Base-by-base conservation (phyloP, 2,113 vertebrate genomes). In the Catharus fuscescens region DNA sequence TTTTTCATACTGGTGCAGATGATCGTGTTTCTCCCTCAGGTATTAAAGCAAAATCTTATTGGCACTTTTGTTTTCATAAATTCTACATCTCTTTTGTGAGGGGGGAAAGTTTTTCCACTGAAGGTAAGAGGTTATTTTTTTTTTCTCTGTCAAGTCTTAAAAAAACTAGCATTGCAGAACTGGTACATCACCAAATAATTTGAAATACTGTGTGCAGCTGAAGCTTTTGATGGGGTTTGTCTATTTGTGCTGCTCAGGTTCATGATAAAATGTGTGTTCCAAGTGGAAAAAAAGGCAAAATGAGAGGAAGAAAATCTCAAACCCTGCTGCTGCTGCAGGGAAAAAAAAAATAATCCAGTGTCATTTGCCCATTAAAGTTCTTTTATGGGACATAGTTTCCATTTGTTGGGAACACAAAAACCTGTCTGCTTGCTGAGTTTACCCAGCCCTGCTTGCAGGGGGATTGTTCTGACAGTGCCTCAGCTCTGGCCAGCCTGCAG, bases 31-130 rank as follows among this genome's bases (percentile, higher is more conserved):
- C 97, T 97, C 97, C 96, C 96, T 9, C 1, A 3, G 74, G 97
- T 94, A 95, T 97, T 95, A 62, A 93, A 96, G 88, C 28, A 80
- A 84, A 94, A 95, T 91, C 94, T 96, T 82, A 95, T 95, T 96
- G 95, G 92, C 81, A 85, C 86, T 97, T 98, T 96, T 96, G 89
- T 97, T 97, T 95, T 92, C 93, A 92, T 94, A 90, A 83, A 90
- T 96, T 95, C 95, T 94, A 66, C 81, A 54, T 97, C 96, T 95
- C 81, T 97, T 87, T 90, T 78, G 86, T 87, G 44, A 59, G 95
- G 85, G 80, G 80, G 77, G 69, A 36, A 59, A 64, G 54, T 78
- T 44, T 95, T 80, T 93, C 80, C 82, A 84, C 47, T 32, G 16
- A 82, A 54, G 69, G 50, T 48, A 86, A 90, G 88, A 56, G 77